Conservation (phyloP, 2,888 invertebrate species). For the Operophtera brumata region DNA sequence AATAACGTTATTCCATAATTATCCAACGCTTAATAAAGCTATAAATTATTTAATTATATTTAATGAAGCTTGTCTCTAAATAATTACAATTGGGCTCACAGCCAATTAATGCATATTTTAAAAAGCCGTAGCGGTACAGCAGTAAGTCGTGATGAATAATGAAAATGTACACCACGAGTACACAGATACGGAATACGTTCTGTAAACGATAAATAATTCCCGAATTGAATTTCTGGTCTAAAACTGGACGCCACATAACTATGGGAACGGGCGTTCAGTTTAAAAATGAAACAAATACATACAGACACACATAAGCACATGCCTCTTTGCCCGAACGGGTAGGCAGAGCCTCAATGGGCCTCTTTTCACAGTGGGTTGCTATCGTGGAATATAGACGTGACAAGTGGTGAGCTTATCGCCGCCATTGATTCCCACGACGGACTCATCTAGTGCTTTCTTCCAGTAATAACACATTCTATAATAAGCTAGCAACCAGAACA, state of each 20-base stretch:
- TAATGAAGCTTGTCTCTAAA: slow-evolving; percentile 22
- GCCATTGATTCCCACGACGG: too few species aligned
- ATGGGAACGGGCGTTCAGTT: too few species aligned
- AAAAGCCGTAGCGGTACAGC: slow-evolving; percentile 15
- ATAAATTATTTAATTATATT: slow-evolving; percentile 28
- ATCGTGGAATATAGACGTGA: too few species aligned
- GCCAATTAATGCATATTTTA: slow-evolving; percentile 35
- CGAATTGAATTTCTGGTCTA: slow-evolving; percentile 36
- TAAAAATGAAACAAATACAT: too few species aligned
- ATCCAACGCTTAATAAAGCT: slow-evolving; percentile 7
- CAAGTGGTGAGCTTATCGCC: too few species aligned
- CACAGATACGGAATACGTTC: slow-evolving; percentile 17
- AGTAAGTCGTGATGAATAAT: slow-evolving; percentile 30
- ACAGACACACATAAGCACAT: too few species aligned
- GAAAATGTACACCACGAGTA: slow-evolving; percentile 19
- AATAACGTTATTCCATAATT: not conserved
- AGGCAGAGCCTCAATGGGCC: too few species aligned
- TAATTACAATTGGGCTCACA: slow-evolving; percentile 26
- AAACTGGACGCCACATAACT: slow-evolving; percentile 20
- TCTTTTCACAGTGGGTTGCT: too few species aligned
- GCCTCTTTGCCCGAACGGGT: too few species aligned
- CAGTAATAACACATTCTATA: too few species aligned
- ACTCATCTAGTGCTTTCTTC: too few species aligned
- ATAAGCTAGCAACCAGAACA: too few species aligned
- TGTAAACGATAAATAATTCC: slow-evolving; percentile 36